phyloP scores from a whole-genome alignment of 2,888 invertebrate species.

The Epirrhoe tristata region DNA sequence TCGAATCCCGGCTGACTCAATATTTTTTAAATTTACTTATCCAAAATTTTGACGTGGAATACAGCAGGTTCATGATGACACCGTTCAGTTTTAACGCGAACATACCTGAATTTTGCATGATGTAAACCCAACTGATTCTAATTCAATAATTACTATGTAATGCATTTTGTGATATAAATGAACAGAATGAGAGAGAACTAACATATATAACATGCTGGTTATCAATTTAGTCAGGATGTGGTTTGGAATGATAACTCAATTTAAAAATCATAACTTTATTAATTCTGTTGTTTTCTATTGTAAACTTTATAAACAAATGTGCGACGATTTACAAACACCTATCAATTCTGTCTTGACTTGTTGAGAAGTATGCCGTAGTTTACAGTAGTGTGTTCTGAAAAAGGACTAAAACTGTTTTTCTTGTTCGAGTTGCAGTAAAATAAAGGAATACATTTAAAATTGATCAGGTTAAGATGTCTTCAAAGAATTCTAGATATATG shows the following conservation, averaged over 20 bases:
- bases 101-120: conserved; percentile 76
- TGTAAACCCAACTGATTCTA: conserved; percentile 66
- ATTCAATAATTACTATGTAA: conserved; percentile 72
- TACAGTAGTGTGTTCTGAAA: conserved; percentile 9
- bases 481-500: conserved; percentile 45
- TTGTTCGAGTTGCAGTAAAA: not conserved
- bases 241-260: conserved; percentile 42
- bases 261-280: conserved; percentile 4
- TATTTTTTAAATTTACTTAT: too few species aligned
- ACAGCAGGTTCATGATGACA: too few species aligned
- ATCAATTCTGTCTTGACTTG: not conserved
- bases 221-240: conserved; percentile 44
- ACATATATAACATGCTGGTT: conserved; percentile 13
- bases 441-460: not conserved
- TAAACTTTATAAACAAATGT: too few species aligned
- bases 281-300: too few species aligned
- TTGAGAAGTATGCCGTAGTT: not conserved
- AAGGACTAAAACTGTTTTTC: not conserved
- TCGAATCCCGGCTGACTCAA: too few species aligned
- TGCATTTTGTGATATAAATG: conserved; percentile 57
- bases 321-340: too few species aligned
- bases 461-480: conserved; percentile 37
- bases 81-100: too few species aligned
- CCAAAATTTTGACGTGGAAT: too few species aligned
- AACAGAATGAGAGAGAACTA: not conserved